Percentiles rank a stretch among this genome's conserved stretches.
phyloP scores from a whole-genome alignment of 2,797 vertebrate species.

The Myioborus melanocephalus region DNA sequence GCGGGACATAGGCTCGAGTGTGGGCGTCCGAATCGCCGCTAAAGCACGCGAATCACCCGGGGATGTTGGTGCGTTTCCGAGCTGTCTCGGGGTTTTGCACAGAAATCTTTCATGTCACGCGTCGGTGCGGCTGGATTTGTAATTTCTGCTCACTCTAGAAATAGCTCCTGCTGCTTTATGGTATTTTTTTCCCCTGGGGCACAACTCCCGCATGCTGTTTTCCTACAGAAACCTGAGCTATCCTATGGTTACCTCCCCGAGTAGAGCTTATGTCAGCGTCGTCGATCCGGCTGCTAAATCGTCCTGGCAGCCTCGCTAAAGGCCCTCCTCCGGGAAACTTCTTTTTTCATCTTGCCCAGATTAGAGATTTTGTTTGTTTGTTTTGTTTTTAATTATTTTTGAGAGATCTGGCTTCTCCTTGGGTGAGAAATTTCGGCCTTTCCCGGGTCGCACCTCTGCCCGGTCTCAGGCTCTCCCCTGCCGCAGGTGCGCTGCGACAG shows the following conservation, averaged over 20 bases:
- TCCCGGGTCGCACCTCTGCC: background rate
- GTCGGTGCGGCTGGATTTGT: background rate
- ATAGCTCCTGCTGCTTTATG: background rate
- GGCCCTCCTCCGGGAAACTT: background rate
- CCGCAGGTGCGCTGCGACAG: background rate
- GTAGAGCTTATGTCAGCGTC: background rate
- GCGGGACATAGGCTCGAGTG: background rate
- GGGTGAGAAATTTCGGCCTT: background rate
- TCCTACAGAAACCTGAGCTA: background rate
- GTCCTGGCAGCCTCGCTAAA: background rate
- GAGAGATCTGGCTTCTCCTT: background rate
- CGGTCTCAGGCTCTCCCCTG: background rate
- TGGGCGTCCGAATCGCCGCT: background rate
- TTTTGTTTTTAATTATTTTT: background rate
- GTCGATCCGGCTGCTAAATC: background rate
- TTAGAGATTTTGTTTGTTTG: too few species aligned
- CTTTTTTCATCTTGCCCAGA: background rate
- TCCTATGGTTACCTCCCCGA: background rate
- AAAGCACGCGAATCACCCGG: background rate
- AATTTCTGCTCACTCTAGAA: background rate
- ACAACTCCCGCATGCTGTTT: background rate
- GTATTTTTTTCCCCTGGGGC: background rate
- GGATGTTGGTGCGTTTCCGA: background rate
- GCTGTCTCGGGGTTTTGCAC: background rate
- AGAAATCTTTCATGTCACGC: background rate